Percentiles rank a stretch among this genome's conserved stretches.
phyloP scores from a whole-genome alignment of 2,113 vertebrate genomes.

The Malurus elegans region DNA sequence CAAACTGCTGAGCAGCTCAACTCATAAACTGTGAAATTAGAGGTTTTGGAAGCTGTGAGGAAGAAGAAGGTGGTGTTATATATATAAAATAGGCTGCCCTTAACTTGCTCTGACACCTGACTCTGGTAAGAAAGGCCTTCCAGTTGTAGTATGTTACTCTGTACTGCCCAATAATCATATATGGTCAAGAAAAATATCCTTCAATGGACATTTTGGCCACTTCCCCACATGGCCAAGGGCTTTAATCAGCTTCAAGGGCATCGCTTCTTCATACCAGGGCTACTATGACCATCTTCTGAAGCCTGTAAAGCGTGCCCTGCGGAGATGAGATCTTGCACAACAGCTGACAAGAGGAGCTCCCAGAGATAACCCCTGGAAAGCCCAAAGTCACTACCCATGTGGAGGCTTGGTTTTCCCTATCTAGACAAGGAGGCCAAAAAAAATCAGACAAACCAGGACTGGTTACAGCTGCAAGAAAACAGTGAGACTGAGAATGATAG shows the following conservation, averaged over 20 bases:
- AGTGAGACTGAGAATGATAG: fast-evolving
- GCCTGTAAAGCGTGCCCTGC: background rate
- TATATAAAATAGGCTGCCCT: background rate
- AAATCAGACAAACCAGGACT: background rate
- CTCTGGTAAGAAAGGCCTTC: background rate
- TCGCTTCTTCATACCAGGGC: background rate
- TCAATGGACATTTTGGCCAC: background rate
- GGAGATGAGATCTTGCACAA: background rate
- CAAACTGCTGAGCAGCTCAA: background rate
- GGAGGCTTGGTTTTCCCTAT: background rate
- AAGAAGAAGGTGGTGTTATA: background rate
- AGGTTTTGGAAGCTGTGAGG: background rate
- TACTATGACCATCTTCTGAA: background rate
- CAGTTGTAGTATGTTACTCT: background rate
- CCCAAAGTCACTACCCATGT: background rate
- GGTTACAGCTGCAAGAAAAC: background rate
- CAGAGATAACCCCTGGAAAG: background rate
- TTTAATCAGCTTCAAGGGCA: background rate
- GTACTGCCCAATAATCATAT: background rate
- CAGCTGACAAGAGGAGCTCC: background rate
- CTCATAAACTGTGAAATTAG: background rate
- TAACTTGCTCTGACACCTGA: background rate
- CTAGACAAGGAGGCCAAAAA: background rate
- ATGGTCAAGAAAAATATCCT: background rate
- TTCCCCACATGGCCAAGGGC: background rate